Evolutionary conservation across 2,888 invertebrate genomes (phyloP).

Genomic region (Ennomos quercinarius): DNA sequence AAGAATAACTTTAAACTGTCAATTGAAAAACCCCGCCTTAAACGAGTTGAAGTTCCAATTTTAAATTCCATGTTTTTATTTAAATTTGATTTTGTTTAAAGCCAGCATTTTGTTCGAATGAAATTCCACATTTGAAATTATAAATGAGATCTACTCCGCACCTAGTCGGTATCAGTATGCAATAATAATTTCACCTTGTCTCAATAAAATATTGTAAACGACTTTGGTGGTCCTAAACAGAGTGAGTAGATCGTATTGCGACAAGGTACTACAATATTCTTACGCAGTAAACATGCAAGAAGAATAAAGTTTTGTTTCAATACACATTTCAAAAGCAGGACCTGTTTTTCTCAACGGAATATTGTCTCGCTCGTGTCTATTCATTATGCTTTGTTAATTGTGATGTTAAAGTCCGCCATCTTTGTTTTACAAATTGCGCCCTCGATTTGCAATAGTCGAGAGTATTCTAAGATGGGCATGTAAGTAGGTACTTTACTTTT

Average conservation of each 20-base stretch:
- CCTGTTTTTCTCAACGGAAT: slow-evolving; percentile 74
- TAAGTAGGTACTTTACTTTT: too few relatives aligned
- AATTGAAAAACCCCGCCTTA: too few relatives aligned
- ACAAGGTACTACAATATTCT: slow-evolving; percentile 16
- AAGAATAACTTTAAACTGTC: too few relatives aligned
- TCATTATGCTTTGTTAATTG: slow-evolving; percentile 74
- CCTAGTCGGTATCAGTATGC: not conserved
- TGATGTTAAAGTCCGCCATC: slow-evolving; percentile 76
- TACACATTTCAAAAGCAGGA: slow-evolving; percentile 66
- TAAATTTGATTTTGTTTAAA: not conserved
- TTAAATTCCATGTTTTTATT: too few relatives aligned
- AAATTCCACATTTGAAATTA: slow-evolving; percentile 3
- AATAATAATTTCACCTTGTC: not conserved
- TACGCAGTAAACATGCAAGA: slow-evolving; percentile 25
- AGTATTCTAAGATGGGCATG: not conserved
- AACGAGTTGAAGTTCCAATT: too few relatives aligned
- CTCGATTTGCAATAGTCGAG: slow-evolving; percentile 62
- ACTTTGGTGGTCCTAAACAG: not conserved
- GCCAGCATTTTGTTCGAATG: not conserved
- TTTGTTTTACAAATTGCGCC: slow-evolving; percentile 77
- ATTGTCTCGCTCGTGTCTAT: slow-evolving; percentile 71
- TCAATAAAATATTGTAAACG: too few relatives aligned
- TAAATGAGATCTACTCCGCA: not conserved
- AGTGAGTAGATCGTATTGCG: not conserved
- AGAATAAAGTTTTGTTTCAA: slow-evolving; percentile 54